phyloP scores from a whole-genome alignment of 2,888 invertebrate species.

The Nymphalis urticae region DNA sequence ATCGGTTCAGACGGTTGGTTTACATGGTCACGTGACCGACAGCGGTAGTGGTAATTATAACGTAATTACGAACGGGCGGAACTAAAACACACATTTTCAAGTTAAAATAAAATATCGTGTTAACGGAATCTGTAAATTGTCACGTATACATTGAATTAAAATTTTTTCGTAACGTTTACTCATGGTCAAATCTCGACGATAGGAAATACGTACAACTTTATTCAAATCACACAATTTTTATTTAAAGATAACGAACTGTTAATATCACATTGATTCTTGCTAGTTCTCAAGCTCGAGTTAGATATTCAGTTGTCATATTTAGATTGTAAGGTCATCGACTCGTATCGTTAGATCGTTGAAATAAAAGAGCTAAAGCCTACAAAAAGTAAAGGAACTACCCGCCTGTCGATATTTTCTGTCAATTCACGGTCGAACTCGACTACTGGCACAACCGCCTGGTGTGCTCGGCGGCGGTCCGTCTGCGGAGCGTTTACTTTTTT shows the following conservation, averaged over 20 bases:
- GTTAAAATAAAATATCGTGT: not conserved
- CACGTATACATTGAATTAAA: not conserved
- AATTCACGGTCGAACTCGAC: not conserved
- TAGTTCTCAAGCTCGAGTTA: too few species aligned
- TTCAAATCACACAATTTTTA: too few species aligned
- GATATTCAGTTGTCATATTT: not conserved
- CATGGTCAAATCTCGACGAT: too few species aligned
- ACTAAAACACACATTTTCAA: not conserved
- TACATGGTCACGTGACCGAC: not conserved
- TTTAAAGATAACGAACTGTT: not conserved
- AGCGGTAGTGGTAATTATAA: not conserved
- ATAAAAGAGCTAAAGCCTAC: conserved; percentile 2
- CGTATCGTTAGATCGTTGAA: not conserved
- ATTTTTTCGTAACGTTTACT: not conserved
- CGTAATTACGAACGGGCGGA: conserved; percentile 1
- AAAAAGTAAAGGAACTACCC: not conserved
- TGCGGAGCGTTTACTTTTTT: not conserved
- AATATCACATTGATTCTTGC: not conserved
- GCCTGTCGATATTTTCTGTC: not conserved
- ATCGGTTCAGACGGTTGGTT: not conserved
- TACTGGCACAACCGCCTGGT: not conserved
- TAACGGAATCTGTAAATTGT: not conserved
- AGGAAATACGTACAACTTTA: too few species aligned
- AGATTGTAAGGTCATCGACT: conserved; percentile 2
- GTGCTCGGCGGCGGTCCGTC: not conserved